A percentile compares a stretch with the other conserved stretches of the same genome.
Evolutionary conservation across 2,888 invertebrate species (phyloP).

Genomic region (Drosophila maculinotata): DNA sequence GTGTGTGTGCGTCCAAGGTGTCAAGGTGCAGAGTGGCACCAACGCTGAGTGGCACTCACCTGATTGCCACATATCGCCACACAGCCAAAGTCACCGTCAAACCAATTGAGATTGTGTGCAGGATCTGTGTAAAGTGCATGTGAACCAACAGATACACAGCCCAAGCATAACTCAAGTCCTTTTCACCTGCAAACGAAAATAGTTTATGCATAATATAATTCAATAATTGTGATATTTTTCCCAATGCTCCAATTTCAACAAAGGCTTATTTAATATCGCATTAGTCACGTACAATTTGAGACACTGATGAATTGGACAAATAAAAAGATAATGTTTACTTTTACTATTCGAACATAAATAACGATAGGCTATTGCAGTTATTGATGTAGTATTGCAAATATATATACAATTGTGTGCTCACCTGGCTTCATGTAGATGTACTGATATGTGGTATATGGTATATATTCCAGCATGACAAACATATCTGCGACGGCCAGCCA

Average conservation of each 20-base stretch:
- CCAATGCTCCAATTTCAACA: too few species aligned
- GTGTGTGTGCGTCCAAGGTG: too few species aligned
- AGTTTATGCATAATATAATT: background rate
- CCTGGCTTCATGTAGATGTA: slow-evolving; percentile 88
- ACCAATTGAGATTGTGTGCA: slow-evolving; percentile 96
- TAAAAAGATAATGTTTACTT: too few species aligned
- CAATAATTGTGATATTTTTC: too few species aligned
- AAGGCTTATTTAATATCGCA: too few species aligned
- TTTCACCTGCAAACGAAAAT: slow-evolving; percentile 90
- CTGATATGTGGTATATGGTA: slow-evolving; percentile 90
- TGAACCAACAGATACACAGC: slow-evolving; percentile 94
- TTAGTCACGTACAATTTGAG: too few species aligned
- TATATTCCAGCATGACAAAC: slow-evolving; percentile 94
- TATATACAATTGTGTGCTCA: slow-evolving; percentile 67
- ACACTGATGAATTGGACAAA: too few species aligned
- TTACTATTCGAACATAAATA: too few species aligned
- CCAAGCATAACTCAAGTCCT: slow-evolving; percentile 94
- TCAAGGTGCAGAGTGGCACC: background rate
- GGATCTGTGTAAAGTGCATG: slow-evolving; percentile 94
- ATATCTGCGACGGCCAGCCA: slow-evolving; percentile 94
- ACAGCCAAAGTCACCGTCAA: slow-evolving; percentile 96
- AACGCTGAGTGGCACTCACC: slow-evolving; percentile 86
- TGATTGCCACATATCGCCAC: slow-evolving; percentile 95
- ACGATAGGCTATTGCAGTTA: too few species aligned
- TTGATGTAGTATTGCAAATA: background rate